Conservation (phyloP, 2,797 vertebrate genomes). For the Scolopax bukidnonensis region DNA sequence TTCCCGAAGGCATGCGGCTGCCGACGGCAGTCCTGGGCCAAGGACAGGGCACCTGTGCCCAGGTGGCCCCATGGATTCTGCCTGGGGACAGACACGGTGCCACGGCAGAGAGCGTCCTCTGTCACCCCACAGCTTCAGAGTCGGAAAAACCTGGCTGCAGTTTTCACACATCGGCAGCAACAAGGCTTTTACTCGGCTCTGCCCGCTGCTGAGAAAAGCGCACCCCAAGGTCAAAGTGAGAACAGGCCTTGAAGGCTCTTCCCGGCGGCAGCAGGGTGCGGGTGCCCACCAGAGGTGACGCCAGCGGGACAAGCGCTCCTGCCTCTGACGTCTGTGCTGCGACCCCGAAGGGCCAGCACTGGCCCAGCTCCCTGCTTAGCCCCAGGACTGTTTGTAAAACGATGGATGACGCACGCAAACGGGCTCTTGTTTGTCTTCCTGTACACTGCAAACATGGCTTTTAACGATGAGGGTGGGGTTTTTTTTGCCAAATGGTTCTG, state of each 20-base stretch:
- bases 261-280: not conserved
- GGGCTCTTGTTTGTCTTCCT: slow-evolving; percentile 36
- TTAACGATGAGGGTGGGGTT: not conserved
- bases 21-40: not conserved
- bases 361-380: not conserved
- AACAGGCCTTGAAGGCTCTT: slow-evolving; percentile 12
- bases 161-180: not conserved
- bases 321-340: slow-evolving; percentile 6
- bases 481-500: slow-evolving; percentile 16
- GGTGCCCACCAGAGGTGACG: not conserved
- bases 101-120: accelerated
- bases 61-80: not conserved
- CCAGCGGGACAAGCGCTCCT: slow-evolving; percentile 1
- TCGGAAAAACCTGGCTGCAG: not conserved
- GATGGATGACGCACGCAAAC: slow-evolving; percentile 45
- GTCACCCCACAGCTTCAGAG: not conserved
- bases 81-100: accelerated
- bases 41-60: not conserved
- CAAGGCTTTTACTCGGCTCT: not conserved
- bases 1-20: not conserved
- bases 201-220: not conserved
- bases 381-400: slow-evolving; percentile 13
- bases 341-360: not conserved
- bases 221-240: slow-evolving; percentile 38
- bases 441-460: slow-evolving; percentile 31